These are phyloP conservation scores for Acestrorhynchus altus DNA, from an alignment of 2,797 vertebrate genomes.

Conservation along the genomic window DNA sequence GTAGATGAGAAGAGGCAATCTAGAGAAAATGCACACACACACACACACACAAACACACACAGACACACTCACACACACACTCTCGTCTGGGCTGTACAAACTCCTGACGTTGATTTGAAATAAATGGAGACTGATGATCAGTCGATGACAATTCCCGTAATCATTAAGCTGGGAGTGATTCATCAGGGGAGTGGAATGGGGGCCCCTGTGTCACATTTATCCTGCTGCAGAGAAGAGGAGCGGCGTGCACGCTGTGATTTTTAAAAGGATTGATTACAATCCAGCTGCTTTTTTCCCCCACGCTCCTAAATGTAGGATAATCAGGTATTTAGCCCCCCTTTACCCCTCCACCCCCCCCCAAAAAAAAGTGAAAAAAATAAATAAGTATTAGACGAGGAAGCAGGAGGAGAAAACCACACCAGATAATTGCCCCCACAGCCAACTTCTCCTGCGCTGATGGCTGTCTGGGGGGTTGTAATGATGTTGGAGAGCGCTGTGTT, in stretches of 20 bases:
- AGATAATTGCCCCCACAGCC: slow-evolving; percentile 61
- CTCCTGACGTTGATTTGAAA: slow-evolving; percentile 79
- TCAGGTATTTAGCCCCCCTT: slow-evolving; percentile 66
- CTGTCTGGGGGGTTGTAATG: slow-evolving; percentile 59
- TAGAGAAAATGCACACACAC: slow-evolving; percentile 49
- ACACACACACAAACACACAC: slow-evolving; percentile 42
- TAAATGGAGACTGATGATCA: slow-evolving; percentile 85
- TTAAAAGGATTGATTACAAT: slow-evolving; percentile 77
- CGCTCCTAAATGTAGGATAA: slow-evolving; percentile 66
- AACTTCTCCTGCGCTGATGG: slow-evolving; percentile 58
- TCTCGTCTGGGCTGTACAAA: slow-evolving; percentile 62
- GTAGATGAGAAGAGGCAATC: slow-evolving; percentile 60
- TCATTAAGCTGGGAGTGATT: slow-evolving; percentile 77
- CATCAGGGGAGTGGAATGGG: slow-evolving; percentile 78
- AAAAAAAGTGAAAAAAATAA: slow-evolving; percentile 48
- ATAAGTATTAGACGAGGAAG: slow-evolving; percentile 41
- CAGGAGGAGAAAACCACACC: slow-evolving; percentile 50
- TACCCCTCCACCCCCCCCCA: not conserved
- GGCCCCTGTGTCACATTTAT: slow-evolving; percentile 77
- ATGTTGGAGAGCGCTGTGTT: slow-evolving; percentile 48
- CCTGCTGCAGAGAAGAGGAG: slow-evolving; percentile 67
- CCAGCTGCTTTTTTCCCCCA: slow-evolving; percentile 61
- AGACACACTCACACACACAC: slow-evolving; percentile 38
- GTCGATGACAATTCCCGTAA: slow-evolving; percentile 82
- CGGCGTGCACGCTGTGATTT: slow-evolving; percentile 71